Base-by-base conservation (phyloP, 1,140 invertebrate genomes). In the Ips typographus region DNA sequence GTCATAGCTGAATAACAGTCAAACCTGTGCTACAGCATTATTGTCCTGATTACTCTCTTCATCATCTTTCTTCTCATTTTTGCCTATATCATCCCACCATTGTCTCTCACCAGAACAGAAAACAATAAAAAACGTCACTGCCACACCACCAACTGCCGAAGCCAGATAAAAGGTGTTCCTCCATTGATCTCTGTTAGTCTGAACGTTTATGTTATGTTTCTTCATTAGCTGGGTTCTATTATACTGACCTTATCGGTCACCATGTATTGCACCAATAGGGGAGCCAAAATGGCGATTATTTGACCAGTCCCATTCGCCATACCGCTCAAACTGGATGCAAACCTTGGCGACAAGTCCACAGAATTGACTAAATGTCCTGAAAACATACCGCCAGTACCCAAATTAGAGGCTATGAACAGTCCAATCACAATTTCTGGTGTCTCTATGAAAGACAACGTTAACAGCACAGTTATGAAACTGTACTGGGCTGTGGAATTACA, bases 231-330 rank as follows among this genome's bases (percentile, higher is more conserved):
- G 7, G 22, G 7, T 49, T 49, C 44, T 22, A 8, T 8, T 49
- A 8, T 8, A 44, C 68, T 52, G 80, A 91, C 90, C 57, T 81
- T 76, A 71, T 91, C 84, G 2, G 79, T 82, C 1, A 91, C 80
- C 7, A 92, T 84, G 37, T 84, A 79, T 0, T 88, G 86, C n/a
- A 88, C 87, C 1, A 87, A 79, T 2, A 88, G 75, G 0, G 91
- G 92, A n/a, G 88, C 89, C 38, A 90, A 76, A 55, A 92, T 90
- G 0, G 88, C 89, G 36, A 88, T 85, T 1, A 90, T 74, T 65
- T 92, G 93, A 0, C 90, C 87, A 40, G 86, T 78, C n/a, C 90
- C 89, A 78, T 93, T 94, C 40, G 90, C 91, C 36, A 94, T 83
- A 3, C 91, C 89, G 86, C 91, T 90, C 71, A 91, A 78, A 0